A percentile compares a stretch with the other conserved stretches of the same genome.
phyloP scores from a whole-genome alignment of 2,797 vertebrate genomes.

The Pterois miles region DNA sequence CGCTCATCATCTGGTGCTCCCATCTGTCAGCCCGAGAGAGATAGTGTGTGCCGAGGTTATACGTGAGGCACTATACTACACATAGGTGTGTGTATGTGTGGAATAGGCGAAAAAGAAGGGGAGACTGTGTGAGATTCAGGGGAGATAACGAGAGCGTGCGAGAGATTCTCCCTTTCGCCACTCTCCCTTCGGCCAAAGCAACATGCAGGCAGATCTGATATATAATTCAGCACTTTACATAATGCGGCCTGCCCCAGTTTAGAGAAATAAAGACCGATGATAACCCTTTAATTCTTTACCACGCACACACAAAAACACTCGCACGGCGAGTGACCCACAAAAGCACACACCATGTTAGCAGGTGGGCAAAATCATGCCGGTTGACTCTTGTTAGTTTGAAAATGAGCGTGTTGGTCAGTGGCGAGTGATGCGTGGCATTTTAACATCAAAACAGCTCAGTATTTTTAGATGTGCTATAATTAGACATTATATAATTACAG shows the following conservation, averaged over 20 bases:
- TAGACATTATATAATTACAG: slow-evolving; percentile 21
- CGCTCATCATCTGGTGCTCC: slow-evolving; percentile 83
- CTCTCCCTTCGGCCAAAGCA: slow-evolving; percentile 64
- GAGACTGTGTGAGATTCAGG: neutral
- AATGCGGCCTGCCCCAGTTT: slow-evolving; percentile 79
- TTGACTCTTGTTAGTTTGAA: slow-evolving; percentile 6
- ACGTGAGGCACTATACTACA: neutral
- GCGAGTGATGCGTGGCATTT: neutral
- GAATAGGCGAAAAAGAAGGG: neutral
- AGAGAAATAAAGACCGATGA: slow-evolving; percentile 66
- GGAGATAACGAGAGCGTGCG: neutral
- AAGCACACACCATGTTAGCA: slow-evolving; percentile 24
- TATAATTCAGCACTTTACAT: slow-evolving; percentile 82
- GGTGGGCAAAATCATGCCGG: slow-evolving; percentile 22
- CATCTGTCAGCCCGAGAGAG: slow-evolving; percentile 77
- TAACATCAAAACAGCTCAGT: neutral
- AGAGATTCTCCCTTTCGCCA: slow-evolving; percentile 35
- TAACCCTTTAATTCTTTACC: slow-evolving; percentile 69
- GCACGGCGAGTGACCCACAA: slow-evolving; percentile 7
- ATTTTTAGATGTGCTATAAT: slow-evolving; percentile 20
- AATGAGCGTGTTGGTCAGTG: neutral
- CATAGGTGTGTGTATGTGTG: slow-evolving; percentile 28
- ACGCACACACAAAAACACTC: slow-evolving; percentile 1
- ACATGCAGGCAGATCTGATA: slow-evolving; percentile 66
- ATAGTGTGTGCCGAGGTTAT: slow-evolving; percentile 19